These are phyloP conservation scores for Magallana gigas DNA, from an alignment of 1,140 invertebrate species.

Conservation along the genomic window DNA sequence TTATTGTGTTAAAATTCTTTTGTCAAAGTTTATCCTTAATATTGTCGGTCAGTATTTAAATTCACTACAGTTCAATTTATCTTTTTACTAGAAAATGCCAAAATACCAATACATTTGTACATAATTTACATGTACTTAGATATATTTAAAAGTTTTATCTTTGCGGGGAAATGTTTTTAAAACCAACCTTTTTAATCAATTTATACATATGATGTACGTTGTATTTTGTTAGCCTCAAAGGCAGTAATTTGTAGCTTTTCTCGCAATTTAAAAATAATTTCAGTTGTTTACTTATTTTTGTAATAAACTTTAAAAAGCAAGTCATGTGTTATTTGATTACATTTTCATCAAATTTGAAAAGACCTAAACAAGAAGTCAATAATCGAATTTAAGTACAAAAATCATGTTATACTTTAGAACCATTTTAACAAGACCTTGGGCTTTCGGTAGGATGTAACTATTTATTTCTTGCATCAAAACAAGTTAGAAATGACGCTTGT, in stretches of 20 bases:
- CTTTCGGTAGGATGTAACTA: no score
- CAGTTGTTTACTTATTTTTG: conserved; percentile 32
- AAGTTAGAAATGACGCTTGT: no score
- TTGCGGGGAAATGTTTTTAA: no score
- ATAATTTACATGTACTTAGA: no score
- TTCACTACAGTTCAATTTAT: neutral
- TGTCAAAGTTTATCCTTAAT: neutral
- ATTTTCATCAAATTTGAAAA: neutral
- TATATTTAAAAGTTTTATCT: no score
- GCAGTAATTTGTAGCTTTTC: neutral
- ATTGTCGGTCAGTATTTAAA: conserved; percentile 12
- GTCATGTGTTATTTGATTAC: neutral
- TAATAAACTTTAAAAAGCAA: neutral
- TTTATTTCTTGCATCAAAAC: no score
- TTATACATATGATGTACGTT: neutral
- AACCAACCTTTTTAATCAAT: neutral
- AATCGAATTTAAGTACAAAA: no score
- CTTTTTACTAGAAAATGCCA: neutral
- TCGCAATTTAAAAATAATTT: neutral
- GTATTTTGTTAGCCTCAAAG: conserved; percentile 34
- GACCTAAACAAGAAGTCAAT: no score
- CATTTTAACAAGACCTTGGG: no score
- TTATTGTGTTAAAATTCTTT: conserved; percentile 25
- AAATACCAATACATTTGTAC: neutral
- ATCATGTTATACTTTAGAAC: no score